These are phyloP conservation scores for Campopleginae sp. DNA, from an alignment of 2,888 invertebrate species.

Conservation along the genomic window DNA sequence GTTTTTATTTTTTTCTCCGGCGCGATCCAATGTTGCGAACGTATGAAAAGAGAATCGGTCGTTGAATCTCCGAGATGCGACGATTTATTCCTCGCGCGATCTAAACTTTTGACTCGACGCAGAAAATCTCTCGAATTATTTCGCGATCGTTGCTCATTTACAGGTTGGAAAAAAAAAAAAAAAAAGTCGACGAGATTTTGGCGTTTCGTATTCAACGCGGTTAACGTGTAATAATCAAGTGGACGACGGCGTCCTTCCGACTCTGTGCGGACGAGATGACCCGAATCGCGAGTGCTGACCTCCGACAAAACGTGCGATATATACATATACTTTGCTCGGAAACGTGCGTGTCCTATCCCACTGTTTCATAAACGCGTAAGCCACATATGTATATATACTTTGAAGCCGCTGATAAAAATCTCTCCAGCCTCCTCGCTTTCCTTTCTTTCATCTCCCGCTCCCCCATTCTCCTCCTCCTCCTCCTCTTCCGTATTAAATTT, in stretches of 20 bases:
- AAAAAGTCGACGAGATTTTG: not conserved
- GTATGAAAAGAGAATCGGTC: conserved; percentile 7
- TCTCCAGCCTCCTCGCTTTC: not conserved
- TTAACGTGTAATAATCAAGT: not conserved
- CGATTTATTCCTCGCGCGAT: conserved; percentile 3
- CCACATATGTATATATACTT: not conserved
- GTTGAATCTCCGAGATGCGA: conserved; percentile 28
- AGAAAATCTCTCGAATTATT: conserved; percentile 11
- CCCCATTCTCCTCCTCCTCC: not conserved
- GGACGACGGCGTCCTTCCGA: not conserved
- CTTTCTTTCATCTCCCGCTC: not conserved
- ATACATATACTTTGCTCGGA: conserved; percentile 4
- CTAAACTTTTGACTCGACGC: not conserved
- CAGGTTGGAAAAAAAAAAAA: not conserved
- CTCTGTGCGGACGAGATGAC: conserved; percentile 72
- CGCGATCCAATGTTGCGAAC: no score
- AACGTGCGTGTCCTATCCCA: conserved; percentile 36
- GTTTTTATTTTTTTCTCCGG: no score
- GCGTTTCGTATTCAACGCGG: not conserved
- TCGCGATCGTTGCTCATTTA: no score
- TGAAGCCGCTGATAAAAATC: conserved; percentile 23
- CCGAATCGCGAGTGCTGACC: conserved; percentile 79
- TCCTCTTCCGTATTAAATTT: not conserved
- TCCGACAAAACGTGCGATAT: conserved; percentile 75
- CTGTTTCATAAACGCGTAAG: not conserved